These are phyloP conservation scores for Drosophila persimilis DNA, from an alignment of 1,140 invertebrate species.

Conservation along the genomic window DNA sequence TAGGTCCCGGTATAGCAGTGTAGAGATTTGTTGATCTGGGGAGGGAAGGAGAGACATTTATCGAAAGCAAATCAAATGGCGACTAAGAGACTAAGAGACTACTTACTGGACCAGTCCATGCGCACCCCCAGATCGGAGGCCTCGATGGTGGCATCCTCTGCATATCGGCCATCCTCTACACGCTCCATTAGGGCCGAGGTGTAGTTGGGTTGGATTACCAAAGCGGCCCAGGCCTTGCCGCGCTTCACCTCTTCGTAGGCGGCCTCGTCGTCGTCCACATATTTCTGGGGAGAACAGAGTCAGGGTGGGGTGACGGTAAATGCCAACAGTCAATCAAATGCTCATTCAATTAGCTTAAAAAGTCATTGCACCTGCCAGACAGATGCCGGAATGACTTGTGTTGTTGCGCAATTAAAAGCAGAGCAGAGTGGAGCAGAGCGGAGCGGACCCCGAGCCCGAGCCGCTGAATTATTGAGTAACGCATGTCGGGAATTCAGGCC, in stretches of 20 bases:
- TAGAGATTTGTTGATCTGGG: slow-evolving; percentile 95
- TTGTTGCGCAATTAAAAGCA: not conserved
- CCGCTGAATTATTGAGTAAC: slow-evolving; percentile 69
- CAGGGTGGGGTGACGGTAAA: not conserved
- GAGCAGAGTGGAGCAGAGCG: no score
- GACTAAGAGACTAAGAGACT: no score
- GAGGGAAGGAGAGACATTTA: slow-evolving; percentile 12
- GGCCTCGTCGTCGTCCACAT: slow-evolving; percentile 83
- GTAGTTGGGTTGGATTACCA: slow-evolving; percentile 93
- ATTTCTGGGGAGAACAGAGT: slow-evolving; percentile 69
- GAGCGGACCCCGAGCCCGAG: slow-evolving; percentile 7
- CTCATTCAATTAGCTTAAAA: slow-evolving; percentile 67
- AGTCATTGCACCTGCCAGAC: slow-evolving; percentile 55
- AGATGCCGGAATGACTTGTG: slow-evolving; percentile 23
- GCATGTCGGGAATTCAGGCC: slow-evolving; percentile 43
- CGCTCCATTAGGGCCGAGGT: slow-evolving; percentile 89
- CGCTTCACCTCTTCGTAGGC: slow-evolving; percentile 88
- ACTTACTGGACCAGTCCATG: slow-evolving; percentile 96
- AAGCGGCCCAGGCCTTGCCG: slow-evolving; percentile 92
- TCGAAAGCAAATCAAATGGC: not conserved
- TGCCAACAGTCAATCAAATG: slow-evolving; percentile 60
- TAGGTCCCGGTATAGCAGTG: slow-evolving; percentile 90
- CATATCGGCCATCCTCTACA: slow-evolving; percentile 87
- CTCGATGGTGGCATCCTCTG: slow-evolving; percentile 88
- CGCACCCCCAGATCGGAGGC: slow-evolving; percentile 90